These are phyloP conservation scores for Bemisia tabaci DNA, from an alignment of 1,140 invertebrate genomes.

Conservation along the genomic window DNA sequence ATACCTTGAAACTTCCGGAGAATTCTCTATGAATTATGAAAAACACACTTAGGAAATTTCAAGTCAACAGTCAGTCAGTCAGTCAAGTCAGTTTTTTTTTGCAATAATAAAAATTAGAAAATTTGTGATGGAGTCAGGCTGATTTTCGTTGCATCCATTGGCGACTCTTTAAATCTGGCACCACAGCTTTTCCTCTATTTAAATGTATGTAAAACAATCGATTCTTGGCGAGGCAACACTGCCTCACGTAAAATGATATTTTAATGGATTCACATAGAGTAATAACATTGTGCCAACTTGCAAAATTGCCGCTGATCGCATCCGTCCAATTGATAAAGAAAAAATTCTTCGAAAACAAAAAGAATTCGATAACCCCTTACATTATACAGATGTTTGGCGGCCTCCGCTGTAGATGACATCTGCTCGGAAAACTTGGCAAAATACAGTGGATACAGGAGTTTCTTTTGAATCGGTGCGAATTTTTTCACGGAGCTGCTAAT, in stretches of 20 bases:
- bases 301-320: not conserved
- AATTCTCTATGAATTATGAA: too few species aligned
- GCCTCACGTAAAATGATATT: not conserved
- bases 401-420: not conserved
- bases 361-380: not conserved
- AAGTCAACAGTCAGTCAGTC: too few species aligned
- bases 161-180: too few species aligned
- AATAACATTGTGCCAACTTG: not conserved
- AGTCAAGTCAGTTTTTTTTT: too few species aligned
- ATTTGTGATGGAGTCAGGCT: too few species aligned
- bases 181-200: too few species aligned
- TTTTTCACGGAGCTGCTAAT: not conserved
- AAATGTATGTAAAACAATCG: not conserved
- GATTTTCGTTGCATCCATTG: too few species aligned
- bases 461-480: not conserved
- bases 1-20: too few species aligned
- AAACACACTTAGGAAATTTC: too few species aligned
- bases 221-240: not conserved
- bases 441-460: not conserved
- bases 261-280: too few species aligned
- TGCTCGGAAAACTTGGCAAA: not conserved
- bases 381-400: not conserved
- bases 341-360: not conserved
- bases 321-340: not conserved
- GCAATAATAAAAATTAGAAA: too few species aligned